Evolutionary conservation across 2,797 vertebrate species (phyloP).

Genomic region (Alexandromys oeconomus): DNA sequence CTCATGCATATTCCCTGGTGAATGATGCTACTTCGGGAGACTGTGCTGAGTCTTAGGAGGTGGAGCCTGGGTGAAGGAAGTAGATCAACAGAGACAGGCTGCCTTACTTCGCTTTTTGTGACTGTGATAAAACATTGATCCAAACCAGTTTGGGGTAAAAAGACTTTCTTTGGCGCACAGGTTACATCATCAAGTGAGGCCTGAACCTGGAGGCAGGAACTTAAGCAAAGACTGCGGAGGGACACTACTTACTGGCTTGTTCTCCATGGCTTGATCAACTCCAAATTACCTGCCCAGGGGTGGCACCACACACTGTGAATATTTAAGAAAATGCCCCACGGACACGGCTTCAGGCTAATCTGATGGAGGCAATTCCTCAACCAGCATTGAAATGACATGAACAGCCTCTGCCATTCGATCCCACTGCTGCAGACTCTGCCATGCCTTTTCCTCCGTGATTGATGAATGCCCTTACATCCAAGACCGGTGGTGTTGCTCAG

Average conservation of each 20-base stretch:
- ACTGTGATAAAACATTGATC: background rate
- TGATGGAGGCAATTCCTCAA: background rate
- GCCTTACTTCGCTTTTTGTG: background rate
- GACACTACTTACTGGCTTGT: background rate
- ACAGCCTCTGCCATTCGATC: background rate
- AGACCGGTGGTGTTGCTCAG: background rate
- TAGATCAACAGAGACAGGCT: background rate
- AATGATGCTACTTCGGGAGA: background rate
- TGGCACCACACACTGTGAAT: background rate
- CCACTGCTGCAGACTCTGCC: no score
- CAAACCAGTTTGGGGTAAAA: background rate
- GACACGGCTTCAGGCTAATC: background rate
- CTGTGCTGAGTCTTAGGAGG: background rate
- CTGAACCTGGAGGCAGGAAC: background rate
- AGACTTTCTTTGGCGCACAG: background rate
- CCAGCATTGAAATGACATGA: background rate
- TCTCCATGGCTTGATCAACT: background rate
- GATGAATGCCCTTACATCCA: background rate
- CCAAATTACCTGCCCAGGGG: background rate
- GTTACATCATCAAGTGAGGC: background rate
- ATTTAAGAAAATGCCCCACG: background rate
- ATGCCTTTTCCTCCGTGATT: background rate
- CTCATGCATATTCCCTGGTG: background rate
- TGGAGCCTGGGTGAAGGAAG: background rate
- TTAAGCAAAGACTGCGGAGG: background rate